Evolutionary conservation across 2,888 invertebrate species (phyloP).

Genomic region (Spisula subtruncata): DNA sequence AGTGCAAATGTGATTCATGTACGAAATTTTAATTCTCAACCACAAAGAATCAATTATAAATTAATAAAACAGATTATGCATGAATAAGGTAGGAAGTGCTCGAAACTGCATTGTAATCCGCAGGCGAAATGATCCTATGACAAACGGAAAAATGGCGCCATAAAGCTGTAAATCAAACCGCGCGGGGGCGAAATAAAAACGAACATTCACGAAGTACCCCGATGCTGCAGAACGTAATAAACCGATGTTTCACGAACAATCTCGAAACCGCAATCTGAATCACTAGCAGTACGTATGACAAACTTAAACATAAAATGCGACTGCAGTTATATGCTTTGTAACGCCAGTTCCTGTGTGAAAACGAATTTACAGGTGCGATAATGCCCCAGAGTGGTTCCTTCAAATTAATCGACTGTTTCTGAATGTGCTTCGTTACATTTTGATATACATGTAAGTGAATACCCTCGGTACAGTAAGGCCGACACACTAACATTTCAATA

Average conservation of each 20-base stretch:
- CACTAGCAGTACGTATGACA: background rate
- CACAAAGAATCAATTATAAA: background rate
- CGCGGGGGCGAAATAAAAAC: too few relatives aligned
- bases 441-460: background rate
- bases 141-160: background rate
- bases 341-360: too few relatives aligned
- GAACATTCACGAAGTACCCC: background rate
- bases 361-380: too few relatives aligned
- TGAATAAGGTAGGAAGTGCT: background rate
- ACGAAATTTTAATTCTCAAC: background rate
- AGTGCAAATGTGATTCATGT: background rate
- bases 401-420: too few relatives aligned
- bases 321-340: background rate
- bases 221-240: background rate
- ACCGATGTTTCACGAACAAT: background rate
- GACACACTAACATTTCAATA: background rate
- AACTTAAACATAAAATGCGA: background rate
- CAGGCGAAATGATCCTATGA: background rate
- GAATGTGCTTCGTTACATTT: too few relatives aligned
- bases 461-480: background rate
- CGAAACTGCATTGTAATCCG: background rate
- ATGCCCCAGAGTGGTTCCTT: too few relatives aligned
- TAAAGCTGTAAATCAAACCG: background rate
- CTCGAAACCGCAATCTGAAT: background rate
- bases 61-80: background rate